Evolutionary conservation across 2,797 vertebrate genomes (phyloP).

Genomic region (Agapornis canus): DNA sequence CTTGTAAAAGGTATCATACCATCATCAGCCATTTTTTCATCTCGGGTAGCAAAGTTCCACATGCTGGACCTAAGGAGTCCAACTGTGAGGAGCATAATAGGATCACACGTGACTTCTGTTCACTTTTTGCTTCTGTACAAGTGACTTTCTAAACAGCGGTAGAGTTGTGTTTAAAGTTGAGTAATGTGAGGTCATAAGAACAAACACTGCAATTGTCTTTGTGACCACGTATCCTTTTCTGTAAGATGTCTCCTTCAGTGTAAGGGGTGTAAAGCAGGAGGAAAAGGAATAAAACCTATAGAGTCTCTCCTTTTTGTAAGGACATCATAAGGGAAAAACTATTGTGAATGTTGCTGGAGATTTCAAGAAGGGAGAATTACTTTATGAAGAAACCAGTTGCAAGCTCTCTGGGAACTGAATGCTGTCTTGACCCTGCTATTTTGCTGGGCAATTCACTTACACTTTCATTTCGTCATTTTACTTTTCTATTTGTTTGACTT

Average conservation of each 20-base stretch:
- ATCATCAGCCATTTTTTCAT: not conserved
- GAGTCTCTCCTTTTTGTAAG: not conserved
- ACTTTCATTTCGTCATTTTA: not conserved
- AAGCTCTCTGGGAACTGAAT: not conserved
- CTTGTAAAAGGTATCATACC: fast-evolving
- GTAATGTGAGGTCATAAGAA: not conserved
- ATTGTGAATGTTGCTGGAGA: not conserved
- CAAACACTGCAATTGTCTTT: not conserved
- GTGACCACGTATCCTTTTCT: not conserved
- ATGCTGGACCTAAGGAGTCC: not conserved
- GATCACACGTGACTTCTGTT: not conserved
- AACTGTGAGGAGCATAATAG: not conserved
- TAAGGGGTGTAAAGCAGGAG: not conserved
- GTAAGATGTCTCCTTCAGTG: not conserved
- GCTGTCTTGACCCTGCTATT: not conserved
- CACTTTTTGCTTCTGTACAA: not conserved
- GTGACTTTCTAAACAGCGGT: not conserved
- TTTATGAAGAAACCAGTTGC: not conserved
- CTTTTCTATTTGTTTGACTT: not conserved
- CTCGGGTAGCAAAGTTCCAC: not conserved
- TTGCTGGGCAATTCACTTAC: not conserved
- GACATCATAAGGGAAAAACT: not conserved
- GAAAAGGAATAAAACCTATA: not conserved
- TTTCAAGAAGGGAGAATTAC: not conserved
- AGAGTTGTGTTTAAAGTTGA: not conserved